Evolutionary conservation across 2,888 invertebrate genomes (phyloP).

Genomic region (Drosophila gaucha): DNA sequence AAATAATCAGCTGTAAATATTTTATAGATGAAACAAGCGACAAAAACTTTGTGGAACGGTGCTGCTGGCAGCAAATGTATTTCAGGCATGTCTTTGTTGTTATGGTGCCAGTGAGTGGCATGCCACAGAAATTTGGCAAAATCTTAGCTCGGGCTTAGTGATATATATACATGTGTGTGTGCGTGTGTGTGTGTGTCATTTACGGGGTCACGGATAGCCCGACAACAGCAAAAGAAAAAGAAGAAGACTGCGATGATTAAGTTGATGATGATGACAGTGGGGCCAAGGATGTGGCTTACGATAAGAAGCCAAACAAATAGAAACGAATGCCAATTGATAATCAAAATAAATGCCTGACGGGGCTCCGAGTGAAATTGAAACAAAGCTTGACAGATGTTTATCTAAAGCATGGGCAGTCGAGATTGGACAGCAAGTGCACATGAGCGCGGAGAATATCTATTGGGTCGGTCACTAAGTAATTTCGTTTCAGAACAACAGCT

Average conservation of each 20-base stretch:
- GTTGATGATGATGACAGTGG: constrained; percentile 24
- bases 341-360: constrained; percentile 83
- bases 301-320: constrained; percentile 81
- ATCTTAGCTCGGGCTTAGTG: constrained; percentile 45
- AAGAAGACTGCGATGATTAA: constrained; percentile 10
- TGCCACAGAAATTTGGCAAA: constrained; percentile 40
- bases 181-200: constrained; percentile 34
- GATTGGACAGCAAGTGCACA: not conserved
- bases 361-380: constrained; percentile 8
- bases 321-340: constrained; percentile 84
- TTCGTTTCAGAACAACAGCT: no score
- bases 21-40: constrained; percentile 62
- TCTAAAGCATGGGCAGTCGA: not conserved
- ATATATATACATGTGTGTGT: not conserved
- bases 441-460: not conserved
- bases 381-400: constrained; percentile 9
- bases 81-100: constrained; percentile 44
- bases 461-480: no score
- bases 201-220: constrained; percentile 32
- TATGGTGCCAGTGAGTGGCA: constrained; percentile 42
- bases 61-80: constrained; percentile 22
- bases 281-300: constrained; percentile 58
- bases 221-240: constrained; percentile 3
- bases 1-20: constrained; percentile 76
- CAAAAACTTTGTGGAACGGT: constrained; percentile 26